Conservation (phyloP, 2,888 invertebrate species). For the Acrocyrtus sp. region DNA sequence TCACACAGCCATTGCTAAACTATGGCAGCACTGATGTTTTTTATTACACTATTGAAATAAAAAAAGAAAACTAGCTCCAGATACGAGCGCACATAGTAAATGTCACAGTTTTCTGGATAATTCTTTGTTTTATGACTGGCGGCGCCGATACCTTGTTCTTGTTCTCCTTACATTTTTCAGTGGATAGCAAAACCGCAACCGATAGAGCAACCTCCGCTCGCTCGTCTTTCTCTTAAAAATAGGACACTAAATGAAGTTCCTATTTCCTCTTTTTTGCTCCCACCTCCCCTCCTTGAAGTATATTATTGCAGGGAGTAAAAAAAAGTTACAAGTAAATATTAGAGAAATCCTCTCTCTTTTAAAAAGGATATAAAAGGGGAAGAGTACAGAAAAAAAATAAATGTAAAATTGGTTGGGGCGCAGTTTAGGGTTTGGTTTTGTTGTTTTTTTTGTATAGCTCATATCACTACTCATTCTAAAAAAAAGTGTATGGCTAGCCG, state of each 20-base stretch:
- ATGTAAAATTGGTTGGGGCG: constrained; percentile 38
- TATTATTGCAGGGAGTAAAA: neutral
- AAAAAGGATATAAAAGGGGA: too few species aligned
- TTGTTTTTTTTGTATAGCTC: neutral
- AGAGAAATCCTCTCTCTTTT: constrained; percentile 9
- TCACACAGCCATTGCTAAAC: neutral
- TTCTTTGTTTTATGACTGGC: constrained; percentile 51
- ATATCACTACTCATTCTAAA: too few species aligned
- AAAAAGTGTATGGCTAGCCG: too few species aligned
- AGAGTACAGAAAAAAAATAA: constrained; percentile 41
- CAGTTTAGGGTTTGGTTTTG: constrained; percentile 6
- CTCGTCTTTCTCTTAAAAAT: neutral
- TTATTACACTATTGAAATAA: too few species aligned
- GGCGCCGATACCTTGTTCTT: neutral
- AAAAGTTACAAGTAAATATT: neutral
- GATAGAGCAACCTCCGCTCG: too few species aligned
- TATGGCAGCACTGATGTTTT: neutral
- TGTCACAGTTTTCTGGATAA: constrained; percentile 46
- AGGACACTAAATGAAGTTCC: neutral
- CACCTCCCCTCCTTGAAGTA: too few species aligned
- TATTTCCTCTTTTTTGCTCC: too few species aligned
- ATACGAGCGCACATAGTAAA: constrained; percentile 37
- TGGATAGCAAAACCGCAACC: too few species aligned
- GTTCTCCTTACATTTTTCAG: neutral
- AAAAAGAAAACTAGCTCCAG: too few species aligned